Evolutionary conservation across 2,113 vertebrate genomes (phyloP).

Genomic region (Perca fluviatilis): DNA sequence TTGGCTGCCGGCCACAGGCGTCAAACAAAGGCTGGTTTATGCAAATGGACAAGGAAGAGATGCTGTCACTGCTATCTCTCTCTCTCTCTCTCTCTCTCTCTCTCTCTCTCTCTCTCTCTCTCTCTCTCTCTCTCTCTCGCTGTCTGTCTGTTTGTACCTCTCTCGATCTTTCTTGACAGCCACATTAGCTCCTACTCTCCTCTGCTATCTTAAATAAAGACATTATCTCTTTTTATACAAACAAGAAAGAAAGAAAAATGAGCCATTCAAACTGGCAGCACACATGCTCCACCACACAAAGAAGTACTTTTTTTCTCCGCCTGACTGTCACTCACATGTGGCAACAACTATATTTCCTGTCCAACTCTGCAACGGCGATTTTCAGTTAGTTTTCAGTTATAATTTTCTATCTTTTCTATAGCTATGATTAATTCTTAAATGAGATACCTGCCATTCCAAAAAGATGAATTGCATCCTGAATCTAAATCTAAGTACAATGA

Average conservation of each 20-base stretch:
- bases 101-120: slow-evolving; percentile 64
- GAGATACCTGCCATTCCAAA: slow-evolving; percentile 15
- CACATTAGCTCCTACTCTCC: slow-evolving; percentile 67
- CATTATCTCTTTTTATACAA: slow-evolving; percentile 65
- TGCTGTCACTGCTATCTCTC: slow-evolving; percentile 71
- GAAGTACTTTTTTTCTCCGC: slow-evolving; percentile 33
- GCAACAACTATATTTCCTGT: slow-evolving; percentile 37
- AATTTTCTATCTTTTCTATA: not conserved
- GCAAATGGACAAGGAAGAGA: slow-evolving; percentile 83
- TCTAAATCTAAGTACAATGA: not conserved
- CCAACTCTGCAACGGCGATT: not conserved
- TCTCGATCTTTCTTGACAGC: slow-evolving; percentile 70
- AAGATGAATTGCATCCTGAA: not conserved
- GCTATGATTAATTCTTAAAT: slow-evolving; percentile 32
- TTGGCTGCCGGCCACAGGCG: slow-evolving; percentile 84
- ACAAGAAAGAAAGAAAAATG: slow-evolving; percentile 26
- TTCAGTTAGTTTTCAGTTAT: not conserved
- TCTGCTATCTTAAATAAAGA: slow-evolving; percentile 73
- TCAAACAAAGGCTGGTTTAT: slow-evolving; percentile 88
- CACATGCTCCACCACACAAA: slow-evolving; percentile 33
- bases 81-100: slow-evolving; percentile 61
- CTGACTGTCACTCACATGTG: slow-evolving; percentile 53
- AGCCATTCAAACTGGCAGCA: slow-evolving; percentile 49
- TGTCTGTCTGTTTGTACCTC: slow-evolving; percentile 60
- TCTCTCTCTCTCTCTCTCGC: slow-evolving; percentile 68